Base-by-base conservation (phyloP, 1,140 invertebrate genomes). In the Leptoteleia sp. region DNA sequence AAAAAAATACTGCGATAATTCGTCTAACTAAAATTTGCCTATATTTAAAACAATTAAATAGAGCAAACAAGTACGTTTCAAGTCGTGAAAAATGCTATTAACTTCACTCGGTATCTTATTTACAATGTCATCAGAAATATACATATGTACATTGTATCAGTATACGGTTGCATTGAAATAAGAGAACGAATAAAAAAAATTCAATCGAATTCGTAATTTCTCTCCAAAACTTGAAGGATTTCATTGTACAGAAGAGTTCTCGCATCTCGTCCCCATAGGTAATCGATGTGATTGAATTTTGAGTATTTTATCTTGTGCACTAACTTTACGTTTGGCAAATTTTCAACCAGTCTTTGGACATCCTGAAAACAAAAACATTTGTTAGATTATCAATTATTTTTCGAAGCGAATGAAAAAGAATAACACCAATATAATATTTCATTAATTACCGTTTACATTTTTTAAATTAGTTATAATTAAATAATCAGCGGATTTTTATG, bases 281-380 rank as follows among this genome's bases (percentile, higher is more conserved):
- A 91, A 79, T 91, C 90, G 13, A 90, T 82, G 35, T 91, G 90
- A 76, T 90, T 90, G 54, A 90, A 91, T 68, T 87, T 88, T 12
- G 84, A 71, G 31, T 87, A 86, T 52, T 84, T 71, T 1, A 91
- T 85, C 71, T 85, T 87, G 35, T 83, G 82, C 16, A 76, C 80
- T 6, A 85, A 61, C 11, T 87, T 77, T 4, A 89, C 79, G 50
- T 90, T 90, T 31, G 91, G 91, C 16, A 94, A 87, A 79, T 91
- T 90, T 3, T 86, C 82, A 12, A 89, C 90, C 33, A 94, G 81
- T 40, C 89, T 90, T 73, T 91, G 89, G 0, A 94, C 90, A 78
- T 93, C 93, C 88, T 89, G 55, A 52, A 81, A 81, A 11, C 7
- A 29, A 29, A 29, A 29, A 4, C 8, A 8, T 22, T 22, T n/a